Base-by-base conservation (phyloP, 2,888 invertebrate genomes). In the Parnassius glacialis region DNA sequence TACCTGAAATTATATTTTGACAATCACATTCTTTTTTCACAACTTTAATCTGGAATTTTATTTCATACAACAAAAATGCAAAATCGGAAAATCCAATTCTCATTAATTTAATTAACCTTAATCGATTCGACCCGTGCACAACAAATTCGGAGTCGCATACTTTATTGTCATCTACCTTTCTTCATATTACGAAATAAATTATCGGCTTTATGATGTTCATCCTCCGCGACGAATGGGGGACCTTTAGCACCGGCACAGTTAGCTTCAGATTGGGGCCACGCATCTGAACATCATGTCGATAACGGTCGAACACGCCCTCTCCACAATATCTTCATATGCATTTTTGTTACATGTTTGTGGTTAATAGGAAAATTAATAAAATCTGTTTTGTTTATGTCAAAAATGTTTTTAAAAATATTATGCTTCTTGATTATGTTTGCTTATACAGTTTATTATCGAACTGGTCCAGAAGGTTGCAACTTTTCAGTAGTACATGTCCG, bases 291-390 rank as follows among this genome's bases (percentile, higher is more conserved):
- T 69, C 68, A 64, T 54, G 50, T 50, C 51, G 51, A 67, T 75
- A 75, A 75, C 74, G 74, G 76, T 73, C 55, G 34, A 64, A 56
- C 59, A 67, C 68, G 67, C 71, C 65, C 73, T 73, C 72, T 70
- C 59, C 57, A 60, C 64, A 61, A 48, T 13, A 13, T 48, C 48
- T 45, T 11, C 45, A 56, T 67, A 63, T 63, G 64, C 66, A 62
- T 65, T 63, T 68, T 66, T 65, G 63, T 66, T 45, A 63, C 65
- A 59, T 43, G 58, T 57, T 66, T 63, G 57, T 48, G 61, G 52
- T 45, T 45, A 13, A 52, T 52, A 45, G 16, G 12, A 44, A 52
- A 55, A 43, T 52, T 52, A 13, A 47, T n/a, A 13, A 45, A 25
- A 61, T 47, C 41, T 12, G 47, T 57, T 61, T 34, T 34, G 34